Evolutionary conservation across 2,888 invertebrate genomes (phyloP).

Genomic region (Entomobrya proxima): DNA sequence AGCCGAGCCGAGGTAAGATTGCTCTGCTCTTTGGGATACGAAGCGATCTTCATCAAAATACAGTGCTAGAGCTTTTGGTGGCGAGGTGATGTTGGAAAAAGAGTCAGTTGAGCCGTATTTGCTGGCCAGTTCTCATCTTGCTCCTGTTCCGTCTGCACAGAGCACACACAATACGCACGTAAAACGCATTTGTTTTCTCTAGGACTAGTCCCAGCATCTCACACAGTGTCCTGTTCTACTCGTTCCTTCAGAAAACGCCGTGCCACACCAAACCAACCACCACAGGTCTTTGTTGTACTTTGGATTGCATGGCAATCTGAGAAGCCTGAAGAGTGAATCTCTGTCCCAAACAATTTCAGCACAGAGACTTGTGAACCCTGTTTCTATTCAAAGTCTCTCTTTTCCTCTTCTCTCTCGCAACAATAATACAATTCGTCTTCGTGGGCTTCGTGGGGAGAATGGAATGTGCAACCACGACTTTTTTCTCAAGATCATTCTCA

Average conservation of each 20-base stretch:
- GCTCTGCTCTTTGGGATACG: conserved; percentile 38
- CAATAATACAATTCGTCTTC: conserved; percentile 38
- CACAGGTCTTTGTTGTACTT: neutral
- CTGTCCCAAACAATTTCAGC: neutral
- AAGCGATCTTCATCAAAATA: neutral
- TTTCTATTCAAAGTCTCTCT: conserved; percentile 29
- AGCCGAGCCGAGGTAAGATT: neutral
- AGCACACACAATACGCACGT: conserved; percentile 6
- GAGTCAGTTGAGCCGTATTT: conserved; percentile 57
- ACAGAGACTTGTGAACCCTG: neutral
- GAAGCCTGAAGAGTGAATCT: conserved; percentile 13
- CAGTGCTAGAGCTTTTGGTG: neutral
- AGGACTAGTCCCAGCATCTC: neutral
- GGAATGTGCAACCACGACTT: conserved; percentile 54
- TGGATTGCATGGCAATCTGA: conserved; percentile 7
- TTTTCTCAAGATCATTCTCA: conserved; percentile 23
- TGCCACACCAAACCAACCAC: conserved; percentile 4
- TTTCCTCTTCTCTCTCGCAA: neutral
- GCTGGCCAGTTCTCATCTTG: conserved; percentile 60
- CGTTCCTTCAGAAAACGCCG: conserved; percentile 15
- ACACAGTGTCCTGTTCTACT: neutral
- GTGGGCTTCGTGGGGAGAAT: conserved; percentile 61
- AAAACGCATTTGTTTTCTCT: conserved; percentile 2
- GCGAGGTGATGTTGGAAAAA: conserved; percentile 44
- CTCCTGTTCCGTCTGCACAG: conserved; percentile 44